These are phyloP conservation scores for Drosophila kanapiae DNA, from an alignment of 1,140 invertebrate species.

Conservation along the genomic window DNA sequence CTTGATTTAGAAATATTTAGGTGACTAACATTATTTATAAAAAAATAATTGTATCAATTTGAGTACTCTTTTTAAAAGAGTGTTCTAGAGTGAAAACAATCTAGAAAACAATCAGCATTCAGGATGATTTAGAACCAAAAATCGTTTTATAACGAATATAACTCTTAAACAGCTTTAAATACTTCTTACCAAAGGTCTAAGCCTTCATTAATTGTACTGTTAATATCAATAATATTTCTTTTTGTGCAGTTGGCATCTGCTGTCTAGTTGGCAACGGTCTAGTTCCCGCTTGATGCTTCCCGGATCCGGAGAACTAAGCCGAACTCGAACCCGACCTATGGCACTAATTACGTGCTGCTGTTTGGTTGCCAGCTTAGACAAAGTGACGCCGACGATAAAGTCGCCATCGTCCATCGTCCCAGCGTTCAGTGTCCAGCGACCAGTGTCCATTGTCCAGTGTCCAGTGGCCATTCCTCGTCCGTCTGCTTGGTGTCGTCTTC, in stretches of 20 bases:
- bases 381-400: conserved; percentile 64
- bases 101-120: not conserved
- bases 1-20: too few species aligned
- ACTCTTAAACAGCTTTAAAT: too few species aligned
- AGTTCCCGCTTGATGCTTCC: not conserved
- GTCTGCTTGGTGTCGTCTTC: conserved; percentile 51
- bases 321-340: conserved; percentile 53
- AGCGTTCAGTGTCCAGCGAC: conserved; percentile 1
- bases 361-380: conserved; percentile 66
- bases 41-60: too few species aligned
- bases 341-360: conserved; percentile 74
- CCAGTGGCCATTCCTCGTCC: conserved; percentile 13
- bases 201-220: not conserved
- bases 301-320: not conserved
- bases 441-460: not conserved
- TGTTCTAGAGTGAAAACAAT: too few species aligned
- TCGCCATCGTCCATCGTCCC: conserved; percentile 27
- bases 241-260: conserved; percentile 30
- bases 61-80: too few species aligned
- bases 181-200: not conserved
- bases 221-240: conserved; percentile 19
- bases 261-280: conserved; percentile 25
- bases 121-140: not conserved
- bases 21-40: too few species aligned
- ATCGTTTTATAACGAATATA: not conserved